Evolutionary conservation across 1,140 invertebrate genomes (phyloP), one percentile per base, ranked within the genome.

Genomic region (Pseudomyrmex dendroicus): DNA sequence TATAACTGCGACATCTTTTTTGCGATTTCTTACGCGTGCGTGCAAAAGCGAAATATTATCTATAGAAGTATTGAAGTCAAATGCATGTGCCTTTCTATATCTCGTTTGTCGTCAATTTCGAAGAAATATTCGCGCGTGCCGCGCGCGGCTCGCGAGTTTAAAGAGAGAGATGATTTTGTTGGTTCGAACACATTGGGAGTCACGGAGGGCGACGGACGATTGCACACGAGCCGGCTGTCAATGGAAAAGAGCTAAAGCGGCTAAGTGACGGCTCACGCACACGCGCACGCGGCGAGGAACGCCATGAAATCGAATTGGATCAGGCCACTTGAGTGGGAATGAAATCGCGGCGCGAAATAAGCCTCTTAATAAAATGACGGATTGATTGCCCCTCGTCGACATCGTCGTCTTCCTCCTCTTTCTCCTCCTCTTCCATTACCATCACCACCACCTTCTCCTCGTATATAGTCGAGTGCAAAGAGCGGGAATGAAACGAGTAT

Each of bases 361-460:
- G 83, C 86, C 85, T 88, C 86, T 88, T 88, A 88, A 87, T 88
- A 88, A 88, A 88, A 88, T 84, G 85, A 88, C 54, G 86, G 86
- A 88, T 87, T 88, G 86, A 88, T 88, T 87, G 82, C 83, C 48
- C 52, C 61, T 70, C 68, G 84, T 63, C 57, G 86, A 59, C 82
- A 1, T 61, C 59, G 44, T 59, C 35, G 44, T 17, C 15, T 46
- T 48, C 15, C 12, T 44, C 50, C 56, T 17, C 62, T 44, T 73
- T 5, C 5, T 35, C 35, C 35, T 35, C 35, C 35, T 35, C 35
- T 7, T 35, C 35, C 35, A 35, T 35, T 0, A 35, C 35, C 35
- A 35, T 35, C 35, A 35, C 35, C 4, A 35, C 35, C 5, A 35
- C 62, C 50, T 61, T 50, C n/a, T 59, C 70, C 52, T 54, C 52